Base-by-base conservation (phyloP, 2,797 vertebrate genomes). In the Sphenopsis melanotis region DNA sequence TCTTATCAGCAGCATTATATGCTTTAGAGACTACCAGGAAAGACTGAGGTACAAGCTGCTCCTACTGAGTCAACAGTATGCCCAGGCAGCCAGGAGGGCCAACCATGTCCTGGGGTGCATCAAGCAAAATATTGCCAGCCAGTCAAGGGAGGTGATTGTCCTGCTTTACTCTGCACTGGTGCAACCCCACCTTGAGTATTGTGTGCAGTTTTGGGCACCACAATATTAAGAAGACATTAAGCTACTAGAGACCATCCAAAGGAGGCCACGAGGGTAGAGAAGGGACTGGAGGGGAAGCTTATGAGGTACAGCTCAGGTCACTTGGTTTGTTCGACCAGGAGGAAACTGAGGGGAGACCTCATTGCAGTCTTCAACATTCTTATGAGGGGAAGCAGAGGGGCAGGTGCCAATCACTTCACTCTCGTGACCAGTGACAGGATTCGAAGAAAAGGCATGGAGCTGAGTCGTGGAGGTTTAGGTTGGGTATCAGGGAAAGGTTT, bases 1-100 rank as follows among this genome's bases (percentile, higher is more conserved):
- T 49, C 74, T 96, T 97, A 96, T 91, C 89, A 93, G 71, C 83
- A 90, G 44, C 59, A 77, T 71, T 76, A 84, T 65, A 61, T 84
- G 49, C 84, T 87, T 66, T 72, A 87, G 44, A 88, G 56, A 56
- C 65, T 94, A 56, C 39, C 81, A 74, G 76, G 70, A 90, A 91
- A 89, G 75, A 65, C n/a, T 39, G 78, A 60, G 91, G 59, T 81
- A 80, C 6, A 2, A 85, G 76, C 77, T 46, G 1, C 87, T 91
- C 93, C 89, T 87, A 49, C 49, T 60, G 34, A 89, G 64, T 89
- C 71, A 89, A 64, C 44, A 77, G 27, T 44, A 60, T 30, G 64
- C 36, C 42, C 70, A 44, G 56, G 49, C 32, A 61, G 63, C 52
- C n/a, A 52, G 44, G 50, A 83, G 37, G 50, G n/a, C 37, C 44